Evolutionary conservation across 2,888 invertebrate species (phyloP), one percentile per base, ranked within the genome.

Genomic region (Catonia carolina): DNA sequence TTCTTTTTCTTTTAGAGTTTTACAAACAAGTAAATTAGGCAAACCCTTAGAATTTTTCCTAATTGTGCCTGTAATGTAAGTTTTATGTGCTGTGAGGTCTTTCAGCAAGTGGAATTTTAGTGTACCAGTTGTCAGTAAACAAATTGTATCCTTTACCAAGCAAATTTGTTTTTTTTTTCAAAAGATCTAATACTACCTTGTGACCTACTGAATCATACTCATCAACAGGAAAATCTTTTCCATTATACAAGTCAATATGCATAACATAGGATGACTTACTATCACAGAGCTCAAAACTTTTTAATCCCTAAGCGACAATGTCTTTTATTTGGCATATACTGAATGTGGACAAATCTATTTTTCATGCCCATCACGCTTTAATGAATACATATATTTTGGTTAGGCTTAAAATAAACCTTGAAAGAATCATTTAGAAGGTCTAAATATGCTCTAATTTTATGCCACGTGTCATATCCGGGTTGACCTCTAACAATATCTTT

Each of bases 21-120:
- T 27, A 27, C 27, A 6, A 27, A 27, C 27, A 6, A 27, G 27
- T 27, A 27, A 55, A 37, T 35, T 47, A 20, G 41, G 53, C 48
- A 53, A 20, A 14, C 22, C 53, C 48, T 55, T 53, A 12, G 52
- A 53, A 14, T 48, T 53, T 48, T 57, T 57, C 17, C 53, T 57
- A 2, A 53, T 17, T 14, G 57, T 53, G 3, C 48, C 57, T 12
- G 57, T 53, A 5, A 48, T 18, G 20, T 48, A 57, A 15, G 52
- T 56, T 33, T 45, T 22, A 22, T 27, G 4, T 27, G 5, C 8
- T 6, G 27, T 27, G 4, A 27, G 4, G 8, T 27, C 27, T 27
- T n/a, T n/a, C n/a, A n/a, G 53, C 39, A 4, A 48, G 27, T 5
- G 37, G 55, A 4, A 57, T 6, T 31, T 57, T 53, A 12, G 53